Conservation (phyloP, 92 coral and sea anemone genomes). For the Montipora capitata region DNA sequence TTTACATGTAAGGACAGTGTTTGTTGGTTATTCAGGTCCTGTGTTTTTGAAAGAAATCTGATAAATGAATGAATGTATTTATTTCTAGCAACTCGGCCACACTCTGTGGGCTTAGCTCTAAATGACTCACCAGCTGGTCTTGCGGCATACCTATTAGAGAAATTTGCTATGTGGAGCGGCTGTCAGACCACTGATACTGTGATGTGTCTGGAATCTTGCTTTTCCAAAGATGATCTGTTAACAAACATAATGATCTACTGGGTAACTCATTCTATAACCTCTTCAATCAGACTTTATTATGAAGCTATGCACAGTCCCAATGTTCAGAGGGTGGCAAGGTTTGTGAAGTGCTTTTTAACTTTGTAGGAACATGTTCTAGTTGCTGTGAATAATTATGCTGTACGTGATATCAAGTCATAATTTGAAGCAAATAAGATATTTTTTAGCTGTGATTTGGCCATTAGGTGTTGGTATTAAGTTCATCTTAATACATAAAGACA, state of each 20-base stretch:
- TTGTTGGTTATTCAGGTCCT: too few species aligned
- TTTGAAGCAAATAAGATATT: too few species aligned
- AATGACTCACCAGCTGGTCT: constrained; percentile 95
- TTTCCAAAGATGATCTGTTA: constrained; percentile 87
- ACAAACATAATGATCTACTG: constrained; percentile 92
- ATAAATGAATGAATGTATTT: not conserved
- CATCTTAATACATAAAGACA: too few species aligned
- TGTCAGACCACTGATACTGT: constrained; percentile 74
- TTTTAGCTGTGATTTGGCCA: too few species aligned
- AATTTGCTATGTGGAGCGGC: constrained; percentile 88
- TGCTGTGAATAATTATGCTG: too few species aligned
- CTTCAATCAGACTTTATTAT: constrained; percentile 88
- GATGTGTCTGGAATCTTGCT: constrained; percentile 82
- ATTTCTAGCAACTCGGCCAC: constrained; percentile 87
- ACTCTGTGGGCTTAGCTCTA: constrained; percentile 84
- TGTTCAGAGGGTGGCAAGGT: not conserved
- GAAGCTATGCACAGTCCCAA: constrained; percentile 44
- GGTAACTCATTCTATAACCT: constrained; percentile 81
- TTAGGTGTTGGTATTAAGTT: too few species aligned
- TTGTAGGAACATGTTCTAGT: too few species aligned
- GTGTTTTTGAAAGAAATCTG: too few species aligned
- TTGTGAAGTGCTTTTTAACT: too few species aligned
- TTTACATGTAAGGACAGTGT: too few species aligned
- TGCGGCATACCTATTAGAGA: constrained; percentile 89
- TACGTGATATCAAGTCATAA: too few species aligned